A percentile compares a stretch with the other conserved stretches of the same genome.
These are phyloP conservation scores for Hyperoodon ampullatus DNA, from an alignment of 2,113 vertebrate species.

Conservation along the genomic window DNA sequence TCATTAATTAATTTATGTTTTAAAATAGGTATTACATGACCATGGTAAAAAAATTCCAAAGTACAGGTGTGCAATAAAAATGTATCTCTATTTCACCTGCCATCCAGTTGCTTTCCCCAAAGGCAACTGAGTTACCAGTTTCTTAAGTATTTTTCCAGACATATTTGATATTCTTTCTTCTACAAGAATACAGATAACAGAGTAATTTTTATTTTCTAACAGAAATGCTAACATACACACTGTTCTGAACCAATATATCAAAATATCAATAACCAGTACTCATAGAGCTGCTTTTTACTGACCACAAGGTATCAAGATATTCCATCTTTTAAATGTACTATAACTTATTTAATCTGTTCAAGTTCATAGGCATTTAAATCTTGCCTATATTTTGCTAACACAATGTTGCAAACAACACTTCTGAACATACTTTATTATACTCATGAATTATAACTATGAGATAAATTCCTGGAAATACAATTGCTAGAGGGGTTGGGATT, in stretches of 20 bases:
- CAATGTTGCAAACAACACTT: neutral
- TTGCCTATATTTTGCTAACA: neutral
- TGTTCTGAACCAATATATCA: neutral
- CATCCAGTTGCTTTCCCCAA: neutral
- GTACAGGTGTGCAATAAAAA: neutral
- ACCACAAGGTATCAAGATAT: neutral
- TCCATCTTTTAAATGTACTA: neutral
- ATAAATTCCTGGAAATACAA: neutral
- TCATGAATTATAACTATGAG: neutral
- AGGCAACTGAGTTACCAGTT: neutral
- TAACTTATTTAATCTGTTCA: neutral
- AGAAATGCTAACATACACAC: neutral
- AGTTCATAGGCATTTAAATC: neutral
- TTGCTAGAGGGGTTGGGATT: neutral
- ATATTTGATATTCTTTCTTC: neutral
- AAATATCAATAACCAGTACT: neutral
- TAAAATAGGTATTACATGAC: neutral
- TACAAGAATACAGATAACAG: neutral
- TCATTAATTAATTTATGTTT: conserved; percentile 8
- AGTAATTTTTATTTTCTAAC: neutral
- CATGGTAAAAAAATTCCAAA: neutral
- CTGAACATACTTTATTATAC: neutral
- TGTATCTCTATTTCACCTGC: neutral
- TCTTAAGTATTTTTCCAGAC: conserved; percentile 2
- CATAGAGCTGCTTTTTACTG: neutral